Base-by-base conservation (phyloP, 2,888 invertebrate genomes). In the Portevinia maculata region DNA sequence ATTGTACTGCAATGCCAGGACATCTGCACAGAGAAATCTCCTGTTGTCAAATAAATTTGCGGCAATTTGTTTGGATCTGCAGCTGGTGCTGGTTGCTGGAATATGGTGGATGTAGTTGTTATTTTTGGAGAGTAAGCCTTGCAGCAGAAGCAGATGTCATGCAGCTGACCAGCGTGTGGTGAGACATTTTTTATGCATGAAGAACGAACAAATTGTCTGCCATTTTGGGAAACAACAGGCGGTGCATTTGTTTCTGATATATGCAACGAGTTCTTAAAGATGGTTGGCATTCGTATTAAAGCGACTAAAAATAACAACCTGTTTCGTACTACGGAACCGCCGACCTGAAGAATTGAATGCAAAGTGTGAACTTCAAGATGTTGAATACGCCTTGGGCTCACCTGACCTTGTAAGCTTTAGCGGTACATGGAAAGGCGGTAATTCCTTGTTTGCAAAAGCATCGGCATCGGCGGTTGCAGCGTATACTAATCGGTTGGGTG, bases 1-100 rank as follows among this genome's bases (percentile, higher is more conserved):
- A 37, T 48, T 48, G 60, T 60, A 28, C 55, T 69, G 69, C 50
- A 65, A 48, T 59, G 39, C 30, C 32, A 74, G 74, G 50, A 81
- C 64, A 70, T 75, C 64, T 75, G 79, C 55, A 69, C 69, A 57
- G 64, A 48, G 46, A 57, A 53, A 64, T 41, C 60, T 50, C 59
- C 19, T 71, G 48, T 64, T 53, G 71, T 71, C 76, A 83, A 83
- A 83, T 78, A 83, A 76, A 83, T 71, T 71, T 67, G 71, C 60
- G 65, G 81, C 78, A 83, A 83, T 83, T 83, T 83, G 81, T 78
- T 76, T 83, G 70, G 46, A 39, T 65, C 59, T 64, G 19, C 39
- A 65, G 65, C 52, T 59, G 55, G 17, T 48, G 11, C 19, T 37
- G 44, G 13, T 21, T 52, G 44, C 13, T 74, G 30, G 48, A 5